Percentiles rank a stretch among this genome's conserved stretches.
Conservation (phyloP, 2,797 vertebrate species). For the Podarcis siculus region DNA sequence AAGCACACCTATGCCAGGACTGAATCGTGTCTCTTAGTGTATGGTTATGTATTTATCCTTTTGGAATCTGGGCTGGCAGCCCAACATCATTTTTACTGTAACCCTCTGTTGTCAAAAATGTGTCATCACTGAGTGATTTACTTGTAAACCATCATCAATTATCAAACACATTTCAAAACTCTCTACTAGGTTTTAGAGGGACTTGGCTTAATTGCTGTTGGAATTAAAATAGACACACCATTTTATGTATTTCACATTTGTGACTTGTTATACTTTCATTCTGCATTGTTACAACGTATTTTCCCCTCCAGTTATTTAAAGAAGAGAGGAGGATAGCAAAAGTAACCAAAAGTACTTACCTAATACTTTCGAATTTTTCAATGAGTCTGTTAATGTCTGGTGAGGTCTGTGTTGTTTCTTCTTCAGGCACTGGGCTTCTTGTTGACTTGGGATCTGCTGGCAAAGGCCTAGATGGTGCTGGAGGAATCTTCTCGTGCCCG, state of each 20-base stretch:
- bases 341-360: constrained; percentile 73
- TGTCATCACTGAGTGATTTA: not conserved
- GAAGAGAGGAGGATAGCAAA: not conserved
- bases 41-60: fast-evolving
- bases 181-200: not conserved
- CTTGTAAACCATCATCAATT: not conserved
- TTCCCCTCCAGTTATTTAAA: not conserved
- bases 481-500: constrained; percentile 85
- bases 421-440: constrained; percentile 60
- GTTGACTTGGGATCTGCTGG: constrained; percentile 81
- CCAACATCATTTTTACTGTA: constrained; percentile 11
- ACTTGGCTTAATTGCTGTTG: not conserved
- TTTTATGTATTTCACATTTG: not conserved
- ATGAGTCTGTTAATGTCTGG: constrained; percentile 84
- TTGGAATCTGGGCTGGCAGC: constrained; percentile 3
- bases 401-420: constrained; percentile 69
- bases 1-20: constrained; percentile 6
- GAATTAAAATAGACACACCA: not conserved
- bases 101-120: not conserved
- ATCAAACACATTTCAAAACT: not conserved
- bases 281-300: not conserved
- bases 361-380: constrained; percentile 86
- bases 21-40: not conserved
- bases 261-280: not conserved
- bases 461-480: constrained; percentile 83